phyloP scores from a whole-genome alignment of 2,797 vertebrate genomes.

The Hemibagrus guttatus region DNA sequence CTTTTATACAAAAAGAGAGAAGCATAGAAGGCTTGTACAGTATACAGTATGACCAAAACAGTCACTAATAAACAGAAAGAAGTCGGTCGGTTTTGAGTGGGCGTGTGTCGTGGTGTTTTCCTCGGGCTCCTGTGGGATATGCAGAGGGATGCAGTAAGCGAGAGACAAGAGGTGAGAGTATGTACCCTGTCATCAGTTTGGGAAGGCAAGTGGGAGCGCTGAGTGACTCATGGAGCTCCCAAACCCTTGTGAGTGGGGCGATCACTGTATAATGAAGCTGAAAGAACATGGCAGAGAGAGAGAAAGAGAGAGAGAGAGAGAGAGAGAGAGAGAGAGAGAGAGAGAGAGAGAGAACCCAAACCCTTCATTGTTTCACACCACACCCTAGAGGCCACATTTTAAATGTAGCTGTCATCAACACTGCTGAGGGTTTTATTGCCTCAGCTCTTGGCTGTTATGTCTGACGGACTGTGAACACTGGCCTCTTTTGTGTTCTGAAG shows the following conservation, averaged over 20 bases:
- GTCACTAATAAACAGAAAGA: background rate
- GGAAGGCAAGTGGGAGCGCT: slow-evolving; percentile 45
- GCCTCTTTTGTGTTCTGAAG: slow-evolving; percentile 6
- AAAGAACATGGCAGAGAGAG: slow-evolving; percentile 44
- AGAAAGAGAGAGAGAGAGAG: slow-evolving; percentile 44
- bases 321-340: slow-evolving; percentile 45
- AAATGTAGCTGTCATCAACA: slow-evolving; percentile 71
- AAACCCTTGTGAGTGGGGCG: slow-evolving; percentile 36
- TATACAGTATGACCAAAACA: background rate
- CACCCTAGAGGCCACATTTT: slow-evolving; percentile 66
- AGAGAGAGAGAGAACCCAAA: slow-evolving; percentile 30
- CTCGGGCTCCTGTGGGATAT: slow-evolving; percentile 1
- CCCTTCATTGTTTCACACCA: slow-evolving; percentile 53
- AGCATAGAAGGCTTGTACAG: background rate
- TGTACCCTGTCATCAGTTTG: slow-evolving; percentile 57
- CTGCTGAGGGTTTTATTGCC: slow-evolving; percentile 65
- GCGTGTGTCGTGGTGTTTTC: background rate
- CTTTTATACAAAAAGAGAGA: background rate
- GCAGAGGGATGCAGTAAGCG: background rate
- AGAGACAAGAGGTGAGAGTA: slow-evolving; percentile 14
- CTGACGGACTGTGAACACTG: slow-evolving; percentile 37
- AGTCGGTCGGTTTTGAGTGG: slow-evolving; percentile 1
- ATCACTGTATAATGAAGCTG: slow-evolving; percentile 48
- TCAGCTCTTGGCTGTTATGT: slow-evolving; percentile 62
- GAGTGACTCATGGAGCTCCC: slow-evolving; percentile 48